Evolutionary conservation across 2,888 invertebrate species (phyloP).

Genomic region (Apotomis turbidana): DNA sequence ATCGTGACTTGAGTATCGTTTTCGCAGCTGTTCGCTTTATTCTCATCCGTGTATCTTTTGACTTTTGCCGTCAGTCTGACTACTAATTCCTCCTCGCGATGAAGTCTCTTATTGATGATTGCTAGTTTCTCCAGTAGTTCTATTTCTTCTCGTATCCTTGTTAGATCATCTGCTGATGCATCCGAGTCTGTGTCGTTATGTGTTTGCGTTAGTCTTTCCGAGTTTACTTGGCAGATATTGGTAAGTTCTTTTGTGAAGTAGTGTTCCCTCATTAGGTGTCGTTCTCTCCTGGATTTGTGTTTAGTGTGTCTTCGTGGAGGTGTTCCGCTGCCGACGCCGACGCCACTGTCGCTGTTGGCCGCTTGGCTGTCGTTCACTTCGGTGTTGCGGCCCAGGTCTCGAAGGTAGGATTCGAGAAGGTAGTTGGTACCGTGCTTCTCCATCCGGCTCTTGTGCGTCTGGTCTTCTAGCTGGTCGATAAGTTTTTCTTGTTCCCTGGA

Average conservation of each 20-base stretch:
- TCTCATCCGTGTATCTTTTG: conserved; percentile 83
- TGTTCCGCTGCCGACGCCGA: conserved; percentile 87
- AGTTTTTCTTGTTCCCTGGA: conserved; percentile 89
- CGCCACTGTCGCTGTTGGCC: conserved; percentile 88
- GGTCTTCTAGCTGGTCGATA: conserved; percentile 90
- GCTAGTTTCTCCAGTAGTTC: conserved; percentile 89
- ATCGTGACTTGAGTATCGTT: conserved; percentile 77
- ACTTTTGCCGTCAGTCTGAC: conserved; percentile 87
- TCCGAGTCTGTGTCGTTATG: conserved; percentile 79
- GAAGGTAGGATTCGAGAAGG: conserved; percentile 89
- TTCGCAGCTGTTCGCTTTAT: conserved; percentile 77
- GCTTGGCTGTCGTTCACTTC: conserved; percentile 83
- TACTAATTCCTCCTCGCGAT: conserved; percentile 89
- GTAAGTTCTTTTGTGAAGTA: conserved; percentile 82
- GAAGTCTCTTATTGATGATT: conserved; percentile 88
- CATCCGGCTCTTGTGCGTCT: conserved; percentile 88
- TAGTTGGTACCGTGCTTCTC: conserved; percentile 91
- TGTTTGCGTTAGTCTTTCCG: conserved; percentile 74
- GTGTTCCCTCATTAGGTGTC: conserved; percentile 81
- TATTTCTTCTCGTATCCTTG: conserved; percentile 86
- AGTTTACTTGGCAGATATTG: conserved; percentile 80
- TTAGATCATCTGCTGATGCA: conserved; percentile 78
- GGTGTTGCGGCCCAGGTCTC: conserved; percentile 72
- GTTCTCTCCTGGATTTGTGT: conserved; percentile 81
- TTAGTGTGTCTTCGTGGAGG: conserved; percentile 80